Evolutionary conservation across 2,797 vertebrate species (phyloP).

Genomic region (Peromyscus attwateri): DNA sequence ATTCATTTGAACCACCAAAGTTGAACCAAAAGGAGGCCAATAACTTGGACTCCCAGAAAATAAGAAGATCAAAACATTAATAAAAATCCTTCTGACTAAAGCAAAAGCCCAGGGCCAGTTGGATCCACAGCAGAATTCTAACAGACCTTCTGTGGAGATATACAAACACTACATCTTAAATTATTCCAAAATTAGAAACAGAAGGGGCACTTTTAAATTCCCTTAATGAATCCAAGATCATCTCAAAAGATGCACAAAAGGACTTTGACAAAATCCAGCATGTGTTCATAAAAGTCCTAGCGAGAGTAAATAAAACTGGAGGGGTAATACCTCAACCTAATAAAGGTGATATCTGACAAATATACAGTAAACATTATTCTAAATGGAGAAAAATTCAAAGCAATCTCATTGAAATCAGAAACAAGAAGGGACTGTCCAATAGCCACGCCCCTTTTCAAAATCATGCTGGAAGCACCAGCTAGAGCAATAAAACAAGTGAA

Average conservation of each 20-base stretch:
- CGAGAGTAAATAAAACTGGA: background rate
- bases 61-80: background rate
- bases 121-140: background rate
- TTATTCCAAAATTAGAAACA: background rate
- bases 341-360: background rate
- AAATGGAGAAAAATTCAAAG: background rate
- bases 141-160: background rate
- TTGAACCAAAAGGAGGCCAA: background rate
- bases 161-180: background rate
- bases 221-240: background rate
- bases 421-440: background rate
- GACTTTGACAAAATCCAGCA: background rate
- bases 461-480: background rate
- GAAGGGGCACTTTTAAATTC: background rate
- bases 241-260: background rate
- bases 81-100: background rate
- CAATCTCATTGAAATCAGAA: background rate
- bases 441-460: background rate
- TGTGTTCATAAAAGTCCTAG: background rate
- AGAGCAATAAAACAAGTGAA: background rate
- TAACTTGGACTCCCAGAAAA: background rate
- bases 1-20: background rate
- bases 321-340: background rate
- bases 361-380: background rate
- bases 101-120: background rate